Evolutionary conservation across 2,888 invertebrate species (phyloP), one percentile per base, ranked within the genome.

Genomic region (Fragum fragum): DNA sequence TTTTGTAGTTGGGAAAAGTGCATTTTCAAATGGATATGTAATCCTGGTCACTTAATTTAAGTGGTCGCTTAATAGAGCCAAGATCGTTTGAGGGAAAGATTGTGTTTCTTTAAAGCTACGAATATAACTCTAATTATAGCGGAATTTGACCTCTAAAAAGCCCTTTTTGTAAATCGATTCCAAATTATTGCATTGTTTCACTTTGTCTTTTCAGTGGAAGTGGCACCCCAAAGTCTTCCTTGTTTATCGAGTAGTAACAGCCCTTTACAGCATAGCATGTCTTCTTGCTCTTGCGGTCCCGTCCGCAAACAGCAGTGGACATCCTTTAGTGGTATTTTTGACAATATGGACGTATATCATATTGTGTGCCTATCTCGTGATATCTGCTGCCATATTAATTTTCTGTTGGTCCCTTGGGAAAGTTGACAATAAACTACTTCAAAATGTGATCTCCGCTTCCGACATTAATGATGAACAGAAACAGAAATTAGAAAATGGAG

Each of bases 301-400:
- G 5, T 32, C 79, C 5, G 71, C n/a, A 1, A 36, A 32, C 11
- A 39, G 42, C 32, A 73, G 52, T 11, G n/a, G 71, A 52, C 83
- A 82, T 57, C 73, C 76, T 32, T 74, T 89, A 69, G 83, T 91
- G 77, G 90, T 86, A 5, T 94, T 84, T 81, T 85, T 94, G 61
- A 93, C 94, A 6, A 90, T 91, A 42, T 94, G 94, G 94, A 90
- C 92, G 18, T 93, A 91, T 85, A 68, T 90, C 0, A 16, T 92
- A 6, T 85, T 93, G n/a, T 88, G 88, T 7, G 23, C 87, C 16
- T 91, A 93, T 75, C 83, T 92, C 29, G 29, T 89, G 11, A 9
- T 84, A 1, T 81, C 90, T 0, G 87, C 88, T 14, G 39, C 26
- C 11, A 55, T 81, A 5, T 42, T 86, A 9, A 73, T 86, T 7